Conservation (phyloP, 2,888 invertebrate genomes). For the Daptonema setosum region DNA sequence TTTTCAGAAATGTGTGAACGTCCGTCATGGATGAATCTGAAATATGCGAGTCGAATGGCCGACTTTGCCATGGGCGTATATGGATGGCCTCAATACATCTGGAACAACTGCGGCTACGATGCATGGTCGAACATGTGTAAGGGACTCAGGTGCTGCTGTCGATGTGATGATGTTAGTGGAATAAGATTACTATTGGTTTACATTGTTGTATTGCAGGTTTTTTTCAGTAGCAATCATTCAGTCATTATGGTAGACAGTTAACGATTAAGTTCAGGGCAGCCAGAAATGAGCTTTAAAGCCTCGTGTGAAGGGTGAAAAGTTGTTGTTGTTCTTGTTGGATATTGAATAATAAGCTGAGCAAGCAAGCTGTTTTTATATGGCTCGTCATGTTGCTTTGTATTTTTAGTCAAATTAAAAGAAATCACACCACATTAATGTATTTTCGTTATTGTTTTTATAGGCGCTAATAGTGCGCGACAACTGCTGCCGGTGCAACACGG, state of each 20-base stretch:
- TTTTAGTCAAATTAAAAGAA: background rate
- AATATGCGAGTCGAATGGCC: conserved; percentile 49
- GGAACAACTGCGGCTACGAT: conserved; percentile 28
- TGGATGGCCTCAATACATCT: conserved; percentile 66
- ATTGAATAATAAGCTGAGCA: no score
- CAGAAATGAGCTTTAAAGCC: no score
- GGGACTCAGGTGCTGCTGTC: conserved; percentile 5
- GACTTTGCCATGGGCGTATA: conserved; percentile 60
- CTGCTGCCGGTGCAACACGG: conserved; percentile 64
- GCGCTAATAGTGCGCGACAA: conserved; percentile 56
- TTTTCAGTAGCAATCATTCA: no score
- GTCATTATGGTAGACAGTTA: no score
- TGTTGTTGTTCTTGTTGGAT: no score
- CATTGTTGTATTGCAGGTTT: background rate
- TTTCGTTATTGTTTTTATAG: no score
- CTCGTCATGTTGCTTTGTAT: no score
- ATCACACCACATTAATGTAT: no score
- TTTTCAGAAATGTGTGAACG: no score
- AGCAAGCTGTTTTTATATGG: no score
- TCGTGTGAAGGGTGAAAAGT: no score
- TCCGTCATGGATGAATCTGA: conserved; percentile 51
- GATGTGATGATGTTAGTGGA: conserved; percentile 3
- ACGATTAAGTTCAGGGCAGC: no score
- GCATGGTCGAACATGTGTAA: conserved; percentile 1
- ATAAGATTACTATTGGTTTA: background rate